phyloP scores from a whole-genome alignment of 2,113 vertebrate genomes.

The Rattus rattus region DNA sequence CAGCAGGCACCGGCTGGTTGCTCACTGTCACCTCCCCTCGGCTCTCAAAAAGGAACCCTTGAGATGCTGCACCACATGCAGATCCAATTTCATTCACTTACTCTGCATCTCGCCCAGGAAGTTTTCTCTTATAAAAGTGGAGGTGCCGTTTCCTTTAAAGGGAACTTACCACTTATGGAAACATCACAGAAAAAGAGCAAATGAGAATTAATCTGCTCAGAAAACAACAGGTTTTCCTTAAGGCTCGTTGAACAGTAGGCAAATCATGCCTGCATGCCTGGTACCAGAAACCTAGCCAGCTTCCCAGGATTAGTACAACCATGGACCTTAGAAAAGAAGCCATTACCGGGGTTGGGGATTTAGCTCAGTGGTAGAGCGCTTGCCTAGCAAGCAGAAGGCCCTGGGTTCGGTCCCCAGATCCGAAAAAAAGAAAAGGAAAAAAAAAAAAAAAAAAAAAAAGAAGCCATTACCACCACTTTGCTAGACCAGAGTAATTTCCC shows the following conservation, averaged over 20 bases:
- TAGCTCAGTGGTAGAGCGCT: too few species aligned
- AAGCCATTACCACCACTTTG: not conserved
- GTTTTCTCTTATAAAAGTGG: not conserved
- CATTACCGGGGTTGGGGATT: too few species aligned
- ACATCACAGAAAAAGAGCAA: not conserved
- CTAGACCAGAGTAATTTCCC: not conserved
- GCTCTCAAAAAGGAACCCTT: constrained; percentile 5
- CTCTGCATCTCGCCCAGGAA: not conserved
- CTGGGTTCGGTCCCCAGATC: too few species aligned
- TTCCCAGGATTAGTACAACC: not conserved
- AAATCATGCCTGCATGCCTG: not conserved
- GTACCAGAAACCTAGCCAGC: not conserved
- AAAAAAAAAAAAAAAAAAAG: too few species aligned
- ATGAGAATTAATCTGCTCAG: not conserved
- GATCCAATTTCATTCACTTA: not conserved
- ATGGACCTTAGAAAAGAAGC: too few species aligned
- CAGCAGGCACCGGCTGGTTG: rapidly evolving
- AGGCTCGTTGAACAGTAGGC: not conserved
- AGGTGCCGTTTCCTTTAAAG: not conserved
- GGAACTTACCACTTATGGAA: not conserved
- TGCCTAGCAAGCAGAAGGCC: too few species aligned
- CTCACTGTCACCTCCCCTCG: not conserved
- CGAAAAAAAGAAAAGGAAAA: too few species aligned
- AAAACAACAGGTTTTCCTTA: not conserved
- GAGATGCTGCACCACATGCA: not conserved